Conservation (phyloP, 1,140 invertebrate genomes). For the Anoplolepis gracilipes region DNA sequence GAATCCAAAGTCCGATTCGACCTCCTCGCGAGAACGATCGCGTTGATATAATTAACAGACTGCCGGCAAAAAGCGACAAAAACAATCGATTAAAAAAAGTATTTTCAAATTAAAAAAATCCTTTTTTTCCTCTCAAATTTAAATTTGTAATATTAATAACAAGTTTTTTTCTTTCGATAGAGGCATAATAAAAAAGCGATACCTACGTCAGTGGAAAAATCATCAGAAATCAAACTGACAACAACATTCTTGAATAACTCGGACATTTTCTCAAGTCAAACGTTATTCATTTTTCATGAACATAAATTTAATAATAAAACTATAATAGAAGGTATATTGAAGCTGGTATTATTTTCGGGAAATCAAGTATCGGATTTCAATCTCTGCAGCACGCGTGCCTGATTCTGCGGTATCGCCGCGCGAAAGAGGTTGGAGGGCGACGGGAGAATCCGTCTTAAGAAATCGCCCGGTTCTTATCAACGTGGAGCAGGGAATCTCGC, state of each 20-base stretch:
- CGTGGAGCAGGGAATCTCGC: constrained; percentile 74
- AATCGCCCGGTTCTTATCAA: constrained; percentile 76
- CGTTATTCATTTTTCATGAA: not conserved
- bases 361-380: constrained; percentile 37
- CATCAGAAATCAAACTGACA: not conserved
- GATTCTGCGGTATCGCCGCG: constrained; percentile 22
- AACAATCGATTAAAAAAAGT: not conserved
- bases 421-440: not conserved
- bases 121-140: not conserved
- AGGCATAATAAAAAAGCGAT: too few relatives aligned
- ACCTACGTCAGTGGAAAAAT: not conserved
- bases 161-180: too few relatives aligned
- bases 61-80: not conserved
- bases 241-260: too few relatives aligned
- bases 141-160: not conserved
- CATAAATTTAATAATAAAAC: not conserved
- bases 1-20: constrained; percentile 41
- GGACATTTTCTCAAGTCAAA: not conserved
- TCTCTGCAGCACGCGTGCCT: constrained; percentile 25
- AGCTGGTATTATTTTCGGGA: constrained; percentile 31
- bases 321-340: not conserved
- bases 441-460: constrained; percentile 73
- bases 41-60: not conserved
- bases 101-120: not conserved
- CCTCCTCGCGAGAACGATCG: constrained; percentile 11